Evolutionary conservation across 2,797 vertebrate genomes (phyloP).

Genomic region (Diceros bicornis): DNA sequence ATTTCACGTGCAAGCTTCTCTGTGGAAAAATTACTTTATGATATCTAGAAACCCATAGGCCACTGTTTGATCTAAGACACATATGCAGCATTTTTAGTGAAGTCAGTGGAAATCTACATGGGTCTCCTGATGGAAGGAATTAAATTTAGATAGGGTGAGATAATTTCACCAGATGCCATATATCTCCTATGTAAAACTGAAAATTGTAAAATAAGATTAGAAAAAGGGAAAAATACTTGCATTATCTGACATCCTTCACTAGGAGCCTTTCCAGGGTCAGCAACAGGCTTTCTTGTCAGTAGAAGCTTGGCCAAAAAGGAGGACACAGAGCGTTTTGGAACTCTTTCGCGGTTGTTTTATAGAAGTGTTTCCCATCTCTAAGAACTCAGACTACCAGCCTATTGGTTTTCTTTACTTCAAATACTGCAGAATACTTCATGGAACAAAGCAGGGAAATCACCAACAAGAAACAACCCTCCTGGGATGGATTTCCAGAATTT

Average conservation of each 20-base stretch:
- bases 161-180: slow-evolving; percentile 36
- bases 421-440: background rate
- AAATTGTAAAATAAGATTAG: background rate
- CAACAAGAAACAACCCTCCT: background rate
- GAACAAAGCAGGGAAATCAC: background rate
- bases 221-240: background rate
- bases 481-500: background rate
- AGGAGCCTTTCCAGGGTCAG: background rate
- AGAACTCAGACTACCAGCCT: background rate
- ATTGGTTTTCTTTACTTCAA: background rate
- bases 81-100: background rate
- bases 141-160: slow-evolving; percentile 48
- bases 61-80: background rate
- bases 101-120: slow-evolving; percentile 39
- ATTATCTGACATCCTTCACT: background rate
- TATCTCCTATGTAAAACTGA: slow-evolving; percentile 17
- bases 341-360: background rate
- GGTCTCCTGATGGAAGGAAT: background rate
- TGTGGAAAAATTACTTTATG: background rate
- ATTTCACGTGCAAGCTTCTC: background rate
- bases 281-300: background rate
- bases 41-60: background rate
- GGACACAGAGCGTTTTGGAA: background rate
- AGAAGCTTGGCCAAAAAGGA: background rate
- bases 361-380: background rate